Conservation (phyloP, 2,888 invertebrate species). For the Baccha elongata region DNA sequence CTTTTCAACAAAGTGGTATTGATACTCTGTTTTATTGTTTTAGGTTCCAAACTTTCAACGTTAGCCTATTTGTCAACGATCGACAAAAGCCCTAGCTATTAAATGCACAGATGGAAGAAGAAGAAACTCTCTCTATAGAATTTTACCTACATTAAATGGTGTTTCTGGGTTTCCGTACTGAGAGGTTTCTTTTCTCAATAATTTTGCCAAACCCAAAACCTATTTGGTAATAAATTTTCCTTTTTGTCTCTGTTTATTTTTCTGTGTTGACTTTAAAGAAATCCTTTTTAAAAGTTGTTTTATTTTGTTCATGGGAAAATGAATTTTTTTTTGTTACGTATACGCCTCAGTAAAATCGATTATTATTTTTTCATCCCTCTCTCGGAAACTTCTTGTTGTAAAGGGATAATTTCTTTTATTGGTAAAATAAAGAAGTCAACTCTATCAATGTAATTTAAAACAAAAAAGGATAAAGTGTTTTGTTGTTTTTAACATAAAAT, state of each 20-base stretch:
- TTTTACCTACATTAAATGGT: not conserved
- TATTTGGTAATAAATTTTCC: not conserved
- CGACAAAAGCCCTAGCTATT: not conserved
- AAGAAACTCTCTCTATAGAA: not conserved
- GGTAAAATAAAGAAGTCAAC: too few species aligned
- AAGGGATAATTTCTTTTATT: too few species aligned
- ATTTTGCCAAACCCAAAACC: not conserved
- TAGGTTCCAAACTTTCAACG: not conserved
- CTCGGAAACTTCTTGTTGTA: too few species aligned
- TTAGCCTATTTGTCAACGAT: not conserved
- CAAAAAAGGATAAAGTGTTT: not conserved
- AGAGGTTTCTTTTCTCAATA: not conserved
- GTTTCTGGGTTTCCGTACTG: not conserved
- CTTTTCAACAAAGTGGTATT: not conserved
- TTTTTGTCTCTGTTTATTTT: not conserved
- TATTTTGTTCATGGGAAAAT: not conserved
- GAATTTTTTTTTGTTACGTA: not conserved
- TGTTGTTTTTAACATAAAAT: too few species aligned
- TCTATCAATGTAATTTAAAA: not conserved
- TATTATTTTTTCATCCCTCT: not conserved
- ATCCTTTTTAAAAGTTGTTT: not conserved
- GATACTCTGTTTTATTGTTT: not conserved
- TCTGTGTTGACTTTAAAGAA: not conserved
- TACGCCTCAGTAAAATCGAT: not conserved
- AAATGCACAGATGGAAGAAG: not conserved